phyloP scores from a whole-genome alignment of 2,113 vertebrate genomes.

The Pontoporia blainvillei region DNA sequence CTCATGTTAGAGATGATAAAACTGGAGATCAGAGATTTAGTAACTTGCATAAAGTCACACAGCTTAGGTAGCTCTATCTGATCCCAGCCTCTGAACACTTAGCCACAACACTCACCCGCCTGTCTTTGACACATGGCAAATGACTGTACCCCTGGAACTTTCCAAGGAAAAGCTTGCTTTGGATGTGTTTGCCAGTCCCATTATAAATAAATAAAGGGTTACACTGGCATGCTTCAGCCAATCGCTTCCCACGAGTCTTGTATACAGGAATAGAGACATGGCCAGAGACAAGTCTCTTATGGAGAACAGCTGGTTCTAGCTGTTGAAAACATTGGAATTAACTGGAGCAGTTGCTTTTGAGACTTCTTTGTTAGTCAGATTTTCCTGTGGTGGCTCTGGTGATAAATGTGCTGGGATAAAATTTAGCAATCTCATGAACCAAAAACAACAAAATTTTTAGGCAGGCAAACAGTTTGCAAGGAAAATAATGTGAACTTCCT shows the following conservation, averaged over 20 bases:
- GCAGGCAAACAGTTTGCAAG: neutral
- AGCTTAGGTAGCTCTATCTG: neutral
- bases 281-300: neutral
- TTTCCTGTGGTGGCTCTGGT: neutral
- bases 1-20: neutral
- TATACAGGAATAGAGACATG: neutral
- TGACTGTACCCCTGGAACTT: neutral
- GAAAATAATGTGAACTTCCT: neutral
- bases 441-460: neutral
- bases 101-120: neutral
- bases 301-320: neutral
- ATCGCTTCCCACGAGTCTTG: neutral
- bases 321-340: neutral
- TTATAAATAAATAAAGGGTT: neutral
- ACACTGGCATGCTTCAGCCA: neutral
- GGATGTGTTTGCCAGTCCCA: neutral
- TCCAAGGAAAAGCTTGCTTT: neutral
- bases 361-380: neutral
- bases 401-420: slow-evolving; percentile 9
- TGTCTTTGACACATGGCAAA: neutral
- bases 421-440: neutral
- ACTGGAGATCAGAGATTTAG: neutral
- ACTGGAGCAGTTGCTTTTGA: neutral
- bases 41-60: neutral
- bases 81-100: neutral